Conservation (phyloP, 2,113 vertebrate genomes). For the Spermophilus dauricus region DNA sequence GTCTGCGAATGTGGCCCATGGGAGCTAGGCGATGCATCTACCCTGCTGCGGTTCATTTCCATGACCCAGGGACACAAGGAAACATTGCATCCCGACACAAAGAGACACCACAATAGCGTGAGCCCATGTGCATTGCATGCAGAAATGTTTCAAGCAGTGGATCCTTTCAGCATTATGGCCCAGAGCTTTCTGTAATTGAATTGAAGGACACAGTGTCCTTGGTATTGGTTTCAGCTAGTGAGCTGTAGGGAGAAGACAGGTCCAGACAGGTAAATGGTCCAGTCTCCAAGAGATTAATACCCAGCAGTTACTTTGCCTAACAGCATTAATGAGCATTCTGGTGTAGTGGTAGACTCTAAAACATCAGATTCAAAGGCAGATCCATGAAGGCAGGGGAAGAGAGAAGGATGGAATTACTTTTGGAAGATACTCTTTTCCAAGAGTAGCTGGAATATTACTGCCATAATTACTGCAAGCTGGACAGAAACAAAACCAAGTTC, state of each 20-base stretch:
- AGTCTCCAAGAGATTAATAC: conserved; percentile 60
- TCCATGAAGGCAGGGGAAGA: neutral
- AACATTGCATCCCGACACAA: neutral
- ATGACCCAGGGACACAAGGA: neutral
- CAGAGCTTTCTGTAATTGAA: conserved; percentile 2
- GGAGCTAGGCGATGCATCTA: neutral
- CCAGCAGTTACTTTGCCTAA: conserved; percentile 39
- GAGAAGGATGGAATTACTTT: neutral
- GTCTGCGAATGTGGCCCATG: neutral
- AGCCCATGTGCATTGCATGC: neutral
- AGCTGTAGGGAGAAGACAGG: conserved; percentile 64
- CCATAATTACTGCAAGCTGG: neutral
- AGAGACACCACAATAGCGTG: neutral
- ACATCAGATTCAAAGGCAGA: neutral
- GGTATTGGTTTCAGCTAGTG: conserved; percentile 14
- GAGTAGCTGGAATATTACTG: neutral
- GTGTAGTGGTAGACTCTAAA: neutral
- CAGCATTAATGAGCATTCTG: conserved; percentile 4
- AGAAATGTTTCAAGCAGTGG: conserved; percentile 27
- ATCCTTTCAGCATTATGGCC: neutral
- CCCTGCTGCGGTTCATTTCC: conserved; percentile 11
- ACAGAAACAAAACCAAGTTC: conserved; percentile 21
- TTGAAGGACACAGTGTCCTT: conserved; percentile 32
- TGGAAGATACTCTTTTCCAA: neutral
- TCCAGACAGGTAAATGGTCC: conserved; percentile 54